Conservation (phyloP, 2,113 vertebrate species). For the Chaetodon trifascialis region DNA sequence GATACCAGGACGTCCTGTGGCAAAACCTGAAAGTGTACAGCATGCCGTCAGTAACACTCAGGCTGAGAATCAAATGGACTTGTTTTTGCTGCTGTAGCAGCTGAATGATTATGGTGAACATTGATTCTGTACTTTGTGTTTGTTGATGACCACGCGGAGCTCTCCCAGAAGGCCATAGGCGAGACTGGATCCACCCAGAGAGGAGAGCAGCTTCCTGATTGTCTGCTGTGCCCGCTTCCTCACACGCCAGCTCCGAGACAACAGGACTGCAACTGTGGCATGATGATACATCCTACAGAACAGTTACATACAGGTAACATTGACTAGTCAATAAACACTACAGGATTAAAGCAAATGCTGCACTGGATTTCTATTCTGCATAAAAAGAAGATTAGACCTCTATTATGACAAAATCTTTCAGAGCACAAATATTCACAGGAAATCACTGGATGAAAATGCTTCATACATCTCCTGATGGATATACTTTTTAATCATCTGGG, state of each 20-base stretch:
- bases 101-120: background rate
- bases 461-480: background rate
- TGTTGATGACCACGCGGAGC: constrained; percentile 88
- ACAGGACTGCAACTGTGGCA: constrained; percentile 85
- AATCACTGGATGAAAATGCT: background rate
- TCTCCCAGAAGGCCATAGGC: constrained; percentile 92
- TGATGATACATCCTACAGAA: constrained; percentile 91
- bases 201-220: constrained; percentile 90
- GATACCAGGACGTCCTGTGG: constrained; percentile 86
- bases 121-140: constrained; percentile 88
- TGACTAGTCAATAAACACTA: background rate
- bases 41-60: background rate
- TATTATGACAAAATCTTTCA: background rate
- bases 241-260: constrained; percentile 91
- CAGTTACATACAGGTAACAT: background rate
- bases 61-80: background rate
- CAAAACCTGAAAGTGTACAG: constrained; percentile 84
- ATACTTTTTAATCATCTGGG: background rate
- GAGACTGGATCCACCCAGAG: constrained; percentile 89
- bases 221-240: constrained; percentile 92
- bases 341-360: background rate
- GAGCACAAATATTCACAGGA: background rate
- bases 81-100: background rate
- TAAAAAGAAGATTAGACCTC: background rate
- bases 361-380: background rate